phyloP scores from a whole-genome alignment of 2,888 invertebrate genomes.

The Sylvicola cinctus region DNA sequence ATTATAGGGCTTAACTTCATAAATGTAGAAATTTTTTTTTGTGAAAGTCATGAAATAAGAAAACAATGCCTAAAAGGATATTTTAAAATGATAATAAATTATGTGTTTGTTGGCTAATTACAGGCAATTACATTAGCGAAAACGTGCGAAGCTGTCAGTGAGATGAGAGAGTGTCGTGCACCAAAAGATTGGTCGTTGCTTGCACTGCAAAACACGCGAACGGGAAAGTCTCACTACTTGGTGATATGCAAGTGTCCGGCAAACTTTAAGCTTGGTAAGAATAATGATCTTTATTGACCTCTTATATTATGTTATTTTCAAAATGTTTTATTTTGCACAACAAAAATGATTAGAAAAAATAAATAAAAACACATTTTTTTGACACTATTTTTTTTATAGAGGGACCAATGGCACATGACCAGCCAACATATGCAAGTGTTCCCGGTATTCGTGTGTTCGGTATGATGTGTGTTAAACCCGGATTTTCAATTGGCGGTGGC shows the following conservation, averaged over 20 bases:
- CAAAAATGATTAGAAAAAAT: too few species aligned
- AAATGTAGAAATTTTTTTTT: too few species aligned
- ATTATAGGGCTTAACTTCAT: too few species aligned
- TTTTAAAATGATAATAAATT: too few species aligned
- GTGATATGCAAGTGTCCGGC: constrained; percentile 83
- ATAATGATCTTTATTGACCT: too few species aligned
- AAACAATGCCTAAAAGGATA: too few species aligned
- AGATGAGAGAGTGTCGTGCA: constrained; percentile 72
- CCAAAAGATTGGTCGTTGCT: constrained; percentile 82
- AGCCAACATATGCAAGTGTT: constrained; percentile 82
- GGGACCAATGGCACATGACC: constrained; percentile 86
- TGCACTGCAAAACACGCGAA: constrained; percentile 76
- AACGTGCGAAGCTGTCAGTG: constrained; percentile 81
- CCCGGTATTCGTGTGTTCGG: constrained; percentile 85
- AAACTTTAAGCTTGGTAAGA: constrained; percentile 59
- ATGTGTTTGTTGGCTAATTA: too few species aligned
- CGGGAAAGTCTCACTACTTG: constrained; percentile 82
- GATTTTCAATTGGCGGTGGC: constrained; percentile 17
- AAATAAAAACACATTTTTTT: too few species aligned
- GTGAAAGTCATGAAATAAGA: too few species aligned
- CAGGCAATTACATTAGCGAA: constrained; percentile 73
- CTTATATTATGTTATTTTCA: too few species aligned
- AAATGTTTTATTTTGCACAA: too few species aligned
- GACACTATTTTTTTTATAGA: constrained; percentile 31
- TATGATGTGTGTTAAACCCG: constrained; percentile 69